Evolutionary conservation across 2,113 vertebrate species (phyloP).

Genomic region (Oplegnathus fasciatus): DNA sequence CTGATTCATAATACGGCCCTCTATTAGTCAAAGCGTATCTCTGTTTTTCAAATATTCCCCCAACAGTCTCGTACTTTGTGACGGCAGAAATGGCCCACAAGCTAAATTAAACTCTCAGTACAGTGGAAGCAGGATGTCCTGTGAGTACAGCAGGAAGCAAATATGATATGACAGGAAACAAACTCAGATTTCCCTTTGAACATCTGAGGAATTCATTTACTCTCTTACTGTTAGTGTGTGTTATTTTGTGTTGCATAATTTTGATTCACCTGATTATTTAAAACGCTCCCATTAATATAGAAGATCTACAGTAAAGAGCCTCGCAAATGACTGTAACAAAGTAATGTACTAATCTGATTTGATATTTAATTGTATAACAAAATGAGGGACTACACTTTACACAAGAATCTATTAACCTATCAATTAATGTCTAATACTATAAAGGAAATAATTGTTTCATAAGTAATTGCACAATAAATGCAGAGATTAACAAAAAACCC

Average conservation of each 20-base stretch:
- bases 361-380: background rate
- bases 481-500: no score
- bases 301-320: background rate
- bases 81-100: conserved; percentile 64
- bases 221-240: conserved; percentile 19
- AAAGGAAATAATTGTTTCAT: background rate
- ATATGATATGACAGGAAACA: conserved; percentile 57
- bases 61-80: conserved; percentile 57
- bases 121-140: conserved; percentile 61
- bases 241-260: conserved; percentile 25
- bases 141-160: conserved; percentile 54
- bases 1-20: conserved; percentile 74
- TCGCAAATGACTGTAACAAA: background rate
- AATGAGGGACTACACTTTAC: background rate
- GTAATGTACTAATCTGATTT: background rate
- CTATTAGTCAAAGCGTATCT: conserved; percentile 70
- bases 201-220: conserved; percentile 37
- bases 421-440: background rate
- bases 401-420: background rate
- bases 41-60: conserved; percentile 67
- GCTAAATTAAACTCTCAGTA: conserved; percentile 52
- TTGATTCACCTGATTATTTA: conserved; percentile 19
- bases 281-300: background rate
- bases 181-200: conserved; percentile 52
- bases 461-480: background rate